Conservation (phyloP, 2,113 vertebrate genomes). For the Phrynosoma blainvillii region DNA sequence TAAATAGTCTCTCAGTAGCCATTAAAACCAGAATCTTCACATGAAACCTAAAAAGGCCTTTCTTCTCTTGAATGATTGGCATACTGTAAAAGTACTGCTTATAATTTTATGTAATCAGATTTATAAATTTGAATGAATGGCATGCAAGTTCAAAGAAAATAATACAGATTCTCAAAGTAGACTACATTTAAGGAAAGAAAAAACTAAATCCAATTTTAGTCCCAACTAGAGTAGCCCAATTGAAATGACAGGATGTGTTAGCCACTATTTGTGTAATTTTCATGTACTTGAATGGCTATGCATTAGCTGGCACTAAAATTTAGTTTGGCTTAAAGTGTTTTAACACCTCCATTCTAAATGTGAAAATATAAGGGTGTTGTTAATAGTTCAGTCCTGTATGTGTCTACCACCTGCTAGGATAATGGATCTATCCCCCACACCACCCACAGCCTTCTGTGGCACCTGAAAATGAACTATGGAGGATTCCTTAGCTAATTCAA, state of each 20-base stretch:
- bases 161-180: not conserved
- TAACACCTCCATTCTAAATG: not conserved
- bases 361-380: not conserved
- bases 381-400: not conserved
- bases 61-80: not conserved
- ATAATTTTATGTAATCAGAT: not conserved
- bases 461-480: too few relatives aligned
- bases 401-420: not conserved
- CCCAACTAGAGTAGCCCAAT: not conserved
- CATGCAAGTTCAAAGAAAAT: not conserved
- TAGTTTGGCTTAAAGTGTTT: not conserved
- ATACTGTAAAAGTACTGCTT: not conserved
- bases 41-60: too few relatives aligned
- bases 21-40: too few relatives aligned
- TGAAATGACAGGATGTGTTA: not conserved
- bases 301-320: too few relatives aligned
- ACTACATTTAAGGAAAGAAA: not conserved
- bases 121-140: not conserved
- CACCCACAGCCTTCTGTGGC: too few relatives aligned
- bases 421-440: too few relatives aligned
- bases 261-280: not conserved
- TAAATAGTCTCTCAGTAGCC: too few relatives aligned
- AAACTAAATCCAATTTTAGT: not conserved
- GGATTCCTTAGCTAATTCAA: not conserved
- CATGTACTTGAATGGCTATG: not conserved